These are phyloP conservation scores for Ia io DNA, from an alignment of 2,113 vertebrate genomes.

Conservation along the genomic window DNA sequence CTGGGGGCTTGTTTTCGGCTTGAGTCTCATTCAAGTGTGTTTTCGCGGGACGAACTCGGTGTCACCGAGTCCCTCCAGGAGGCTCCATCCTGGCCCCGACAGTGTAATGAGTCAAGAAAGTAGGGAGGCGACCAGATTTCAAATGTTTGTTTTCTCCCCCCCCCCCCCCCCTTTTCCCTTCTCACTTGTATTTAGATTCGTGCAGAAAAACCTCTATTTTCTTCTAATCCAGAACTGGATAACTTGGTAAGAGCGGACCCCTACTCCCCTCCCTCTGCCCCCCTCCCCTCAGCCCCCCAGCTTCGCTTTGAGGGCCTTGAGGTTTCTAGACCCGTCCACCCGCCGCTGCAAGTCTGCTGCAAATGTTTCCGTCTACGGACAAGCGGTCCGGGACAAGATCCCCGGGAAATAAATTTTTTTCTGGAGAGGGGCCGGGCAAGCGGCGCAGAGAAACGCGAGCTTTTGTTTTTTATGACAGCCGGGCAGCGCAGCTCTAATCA, in stretches of 20 bases:
- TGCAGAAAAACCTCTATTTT: slow-evolving; percentile 99
- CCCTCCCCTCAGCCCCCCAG: background rate
- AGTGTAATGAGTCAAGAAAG: slow-evolving; percentile 77
- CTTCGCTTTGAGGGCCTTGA: slow-evolving; percentile 21
- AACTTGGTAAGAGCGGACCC: slow-evolving; percentile 94
- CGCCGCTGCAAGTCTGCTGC: background rate
- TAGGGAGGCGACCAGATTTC: slow-evolving; percentile 76
- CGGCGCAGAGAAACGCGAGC: slow-evolving; percentile 68
- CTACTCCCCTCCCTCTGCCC: background rate
- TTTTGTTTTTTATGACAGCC: slow-evolving; percentile 79
- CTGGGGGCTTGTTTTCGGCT: slow-evolving; percentile 61
- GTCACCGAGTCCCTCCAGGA: slow-evolving; percentile 67
- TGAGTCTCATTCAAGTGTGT: slow-evolving; percentile 73
- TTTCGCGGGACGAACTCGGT: slow-evolving; percentile 58
- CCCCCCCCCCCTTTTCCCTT: background rate
- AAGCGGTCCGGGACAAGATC: slow-evolving; percentile 61
- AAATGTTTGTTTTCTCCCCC: slow-evolving; percentile 73
- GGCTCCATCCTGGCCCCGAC: slow-evolving; percentile 73
- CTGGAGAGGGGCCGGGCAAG: slow-evolving; percentile 37
- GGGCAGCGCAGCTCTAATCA: slow-evolving; percentile 75
- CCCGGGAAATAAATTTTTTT: slow-evolving; percentile 65
- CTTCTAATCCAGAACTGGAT: slow-evolving; percentile 99
- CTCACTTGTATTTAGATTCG: slow-evolving; percentile 91
- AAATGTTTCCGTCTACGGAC: slow-evolving; percentile 32
- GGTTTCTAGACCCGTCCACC: slow-evolving; percentile 16